Conservation (phyloP, 2,888 invertebrate genomes). For the Lysandra bellargus region DNA sequence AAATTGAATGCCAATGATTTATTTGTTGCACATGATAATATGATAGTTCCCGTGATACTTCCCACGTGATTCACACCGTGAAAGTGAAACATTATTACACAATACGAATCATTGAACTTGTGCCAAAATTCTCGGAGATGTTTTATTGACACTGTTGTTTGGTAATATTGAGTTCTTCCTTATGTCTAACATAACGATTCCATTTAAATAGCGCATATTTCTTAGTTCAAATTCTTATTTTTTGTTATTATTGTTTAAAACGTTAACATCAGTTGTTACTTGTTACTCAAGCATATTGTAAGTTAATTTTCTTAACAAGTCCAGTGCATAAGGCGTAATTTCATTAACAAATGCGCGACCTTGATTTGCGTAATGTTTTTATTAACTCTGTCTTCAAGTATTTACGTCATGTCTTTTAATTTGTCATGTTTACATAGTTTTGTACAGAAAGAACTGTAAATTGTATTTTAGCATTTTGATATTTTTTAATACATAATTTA, state of each 20-base stretch:
- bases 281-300: background rate
- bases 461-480: background rate
- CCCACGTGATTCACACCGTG: background rate
- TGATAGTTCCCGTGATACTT: constrained; percentile 1
- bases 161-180: background rate
- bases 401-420: constrained; percentile 37
- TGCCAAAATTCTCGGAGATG: constrained; percentile 15
- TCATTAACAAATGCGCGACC: constrained; percentile 35
- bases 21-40: background rate
- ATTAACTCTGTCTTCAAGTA: constrained; percentile 36
- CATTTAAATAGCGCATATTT: background rate
- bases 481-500: background rate
- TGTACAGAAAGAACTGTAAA: background rate
- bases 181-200: background rate
- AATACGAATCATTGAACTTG: constrained; percentile 11
- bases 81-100: constrained; percentile 29
- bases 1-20: background rate
- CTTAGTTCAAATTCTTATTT: too few relatives aligned
- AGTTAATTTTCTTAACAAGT: background rate
- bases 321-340: constrained; percentile 36
- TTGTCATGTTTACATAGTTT: constrained; percentile 31
- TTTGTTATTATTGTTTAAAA: background rate
- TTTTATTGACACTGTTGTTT: constrained; percentile 10
- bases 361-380: constrained; percentile 39
- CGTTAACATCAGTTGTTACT: background rate